phyloP scores from a whole-genome alignment of 2,797 vertebrate species.

The Picus viridis region DNA sequence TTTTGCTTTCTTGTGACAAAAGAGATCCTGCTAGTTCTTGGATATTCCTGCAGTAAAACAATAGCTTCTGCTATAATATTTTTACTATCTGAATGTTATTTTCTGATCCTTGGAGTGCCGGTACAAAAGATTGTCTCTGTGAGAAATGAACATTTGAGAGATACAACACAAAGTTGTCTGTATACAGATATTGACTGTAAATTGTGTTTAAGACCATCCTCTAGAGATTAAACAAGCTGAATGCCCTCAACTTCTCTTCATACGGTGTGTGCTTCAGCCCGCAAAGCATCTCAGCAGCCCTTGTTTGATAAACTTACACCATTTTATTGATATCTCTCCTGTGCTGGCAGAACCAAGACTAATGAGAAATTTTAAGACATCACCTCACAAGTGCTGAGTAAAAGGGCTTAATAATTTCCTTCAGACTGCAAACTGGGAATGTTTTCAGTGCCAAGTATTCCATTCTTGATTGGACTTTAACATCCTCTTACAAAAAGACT shows the following conservation, averaged over 20 bases:
- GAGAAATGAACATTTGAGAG: neutral
- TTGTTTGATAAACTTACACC: neutral
- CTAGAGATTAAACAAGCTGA: too few relatives aligned
- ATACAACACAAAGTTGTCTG: neutral
- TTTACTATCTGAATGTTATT: neutral
- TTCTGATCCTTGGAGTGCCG: neutral
- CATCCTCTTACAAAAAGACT: neutral
- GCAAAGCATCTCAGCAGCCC: neutral
- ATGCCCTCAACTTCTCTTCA: too few relatives aligned
- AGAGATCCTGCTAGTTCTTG: neutral
- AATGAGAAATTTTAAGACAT: neutral
- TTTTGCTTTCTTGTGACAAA: neutral
- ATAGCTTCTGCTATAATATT: accelerated
- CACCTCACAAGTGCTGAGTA: neutral
- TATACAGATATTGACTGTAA: too few relatives aligned
- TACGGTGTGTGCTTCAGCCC: neutral
- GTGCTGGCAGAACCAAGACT: neutral
- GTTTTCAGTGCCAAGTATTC: neutral
- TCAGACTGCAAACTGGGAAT: neutral
- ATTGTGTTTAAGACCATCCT: too few relatives aligned
- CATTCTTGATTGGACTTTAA: neutral
- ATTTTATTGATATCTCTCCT: neutral
- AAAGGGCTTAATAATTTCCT: neutral
- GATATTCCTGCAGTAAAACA: neutral
- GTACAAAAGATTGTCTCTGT: neutral